Conservation (phyloP, 2,888 invertebrate genomes). For the Nysson spinosus region DNA sequence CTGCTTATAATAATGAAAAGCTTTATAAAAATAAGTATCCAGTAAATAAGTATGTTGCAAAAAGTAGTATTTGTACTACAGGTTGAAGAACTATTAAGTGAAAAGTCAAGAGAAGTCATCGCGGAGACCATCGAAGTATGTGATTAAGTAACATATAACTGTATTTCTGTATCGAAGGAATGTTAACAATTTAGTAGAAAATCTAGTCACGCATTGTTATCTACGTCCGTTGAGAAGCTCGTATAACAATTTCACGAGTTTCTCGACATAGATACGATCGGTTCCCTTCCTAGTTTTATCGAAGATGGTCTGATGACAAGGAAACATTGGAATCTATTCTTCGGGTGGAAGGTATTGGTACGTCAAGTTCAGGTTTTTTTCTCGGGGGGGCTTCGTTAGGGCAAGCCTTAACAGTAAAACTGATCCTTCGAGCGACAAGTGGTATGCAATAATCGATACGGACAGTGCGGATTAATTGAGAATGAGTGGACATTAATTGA, state of each 20-base stretch:
- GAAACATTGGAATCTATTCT: slow-evolving; percentile 31
- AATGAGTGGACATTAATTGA: slow-evolving; percentile 71
- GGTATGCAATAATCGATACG: slow-evolving; percentile 69
- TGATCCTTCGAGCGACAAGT: slow-evolving; percentile 58
- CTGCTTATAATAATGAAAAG: too few relatives aligned
- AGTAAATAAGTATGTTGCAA: too few relatives aligned
- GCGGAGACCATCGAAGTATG: too few relatives aligned
- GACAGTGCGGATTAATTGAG: slow-evolving; percentile 71
- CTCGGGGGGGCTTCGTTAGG: slow-evolving; percentile 48
- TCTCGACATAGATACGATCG: slow-evolving; percentile 33
- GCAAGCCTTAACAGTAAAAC: slow-evolving; percentile 51
- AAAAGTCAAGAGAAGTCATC: too few relatives aligned
- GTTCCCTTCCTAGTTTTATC: slow-evolving; percentile 37
- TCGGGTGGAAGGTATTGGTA: slow-evolving; percentile 44
- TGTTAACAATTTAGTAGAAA: too few relatives aligned
- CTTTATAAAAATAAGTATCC: too few relatives aligned
- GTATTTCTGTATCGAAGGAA: too few relatives aligned
- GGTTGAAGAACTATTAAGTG: too few relatives aligned
- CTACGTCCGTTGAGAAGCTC: slow-evolving; percentile 14
- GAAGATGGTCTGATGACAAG: slow-evolving; percentile 34
- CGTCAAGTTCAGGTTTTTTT: slow-evolving; percentile 48
- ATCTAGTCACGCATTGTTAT: background rate
- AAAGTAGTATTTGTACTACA: too few relatives aligned
- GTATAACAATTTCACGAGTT: slow-evolving; percentile 32
- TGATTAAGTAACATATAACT: too few relatives aligned